phyloP scores from a whole-genome alignment of 2,888 invertebrate species.

The Tetragonisca angustula region DNA sequence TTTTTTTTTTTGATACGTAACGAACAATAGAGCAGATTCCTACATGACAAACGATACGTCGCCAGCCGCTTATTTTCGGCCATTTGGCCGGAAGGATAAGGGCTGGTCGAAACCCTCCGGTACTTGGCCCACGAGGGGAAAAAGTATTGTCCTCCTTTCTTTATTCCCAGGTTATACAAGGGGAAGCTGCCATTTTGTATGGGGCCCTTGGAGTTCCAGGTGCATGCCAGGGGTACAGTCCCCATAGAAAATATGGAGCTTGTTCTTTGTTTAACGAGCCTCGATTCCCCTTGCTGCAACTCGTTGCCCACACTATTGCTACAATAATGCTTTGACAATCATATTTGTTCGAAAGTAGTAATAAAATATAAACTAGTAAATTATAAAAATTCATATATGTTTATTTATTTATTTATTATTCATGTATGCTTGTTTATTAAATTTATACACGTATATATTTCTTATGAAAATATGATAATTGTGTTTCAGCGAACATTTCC shows the following conservation, averaged over 20 bases:
- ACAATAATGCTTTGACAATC: not conserved
- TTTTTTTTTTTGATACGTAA: not conserved
- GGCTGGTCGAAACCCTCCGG: conserved; percentile 69
- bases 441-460: not conserved
- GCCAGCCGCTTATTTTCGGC: conserved; percentile 68
- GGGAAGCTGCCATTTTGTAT: conserved; percentile 82
- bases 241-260: conserved; percentile 77
- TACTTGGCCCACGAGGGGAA: conserved; percentile 64
- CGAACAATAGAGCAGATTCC: conserved; percentile 37
- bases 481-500: conserved; percentile 95
- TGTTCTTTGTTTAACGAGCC: conserved; percentile 76
- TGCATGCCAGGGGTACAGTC: conserved; percentile 81
- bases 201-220: conserved; percentile 81
- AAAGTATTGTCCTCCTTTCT: conserved; percentile 81
- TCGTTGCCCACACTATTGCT: not conserved
- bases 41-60: conserved; percentile 58
- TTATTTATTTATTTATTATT: not conserved
- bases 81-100: conserved; percentile 74
- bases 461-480: not conserved
- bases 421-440: not conserved
- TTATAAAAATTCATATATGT: no score
- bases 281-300: conserved; percentile 40
- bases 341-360: not conserved
- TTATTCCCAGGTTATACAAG: conserved; percentile 75
- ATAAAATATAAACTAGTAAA: not conserved